phyloP scores from a whole-genome alignment of 2,113 vertebrate species.

The Chelonoidis abingdonii region DNA sequence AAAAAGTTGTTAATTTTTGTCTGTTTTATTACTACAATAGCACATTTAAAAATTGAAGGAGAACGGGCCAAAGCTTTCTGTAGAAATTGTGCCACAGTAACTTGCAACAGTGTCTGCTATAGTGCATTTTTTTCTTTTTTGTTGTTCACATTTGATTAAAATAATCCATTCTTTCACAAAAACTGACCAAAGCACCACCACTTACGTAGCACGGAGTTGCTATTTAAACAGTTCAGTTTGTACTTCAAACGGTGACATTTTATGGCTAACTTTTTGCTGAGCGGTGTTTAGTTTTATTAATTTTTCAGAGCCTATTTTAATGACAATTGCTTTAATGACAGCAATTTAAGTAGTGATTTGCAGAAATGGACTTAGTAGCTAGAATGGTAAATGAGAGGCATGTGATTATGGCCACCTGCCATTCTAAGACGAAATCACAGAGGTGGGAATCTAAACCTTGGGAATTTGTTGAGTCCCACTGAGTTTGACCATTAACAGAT shows the following conservation, averaged over 20 bases:
- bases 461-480: constrained; percentile 72
- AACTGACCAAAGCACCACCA: neutral
- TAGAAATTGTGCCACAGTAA: neutral
- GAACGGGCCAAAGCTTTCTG: neutral
- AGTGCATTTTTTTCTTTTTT: neutral
- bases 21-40: neutral
- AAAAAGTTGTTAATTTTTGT: neutral
- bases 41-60: neutral
- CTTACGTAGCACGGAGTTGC: neutral
- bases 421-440: constrained; percentile 58
- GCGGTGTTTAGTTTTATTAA: neutral
- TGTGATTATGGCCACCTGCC: constrained; percentile 77
- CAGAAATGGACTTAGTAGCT: constrained; percentile 16
- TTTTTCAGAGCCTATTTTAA: neutral
- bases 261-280: neutral
- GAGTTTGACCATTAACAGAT: constrained; percentile 76
- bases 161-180: neutral
- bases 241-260: neutral
- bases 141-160: neutral
- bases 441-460: constrained; percentile 67
- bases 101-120: neutral
- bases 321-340: constrained; percentile 25
- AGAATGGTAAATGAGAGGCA: constrained; percentile 21
- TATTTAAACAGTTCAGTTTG: neutral
- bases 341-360: constrained; percentile 2